phyloP scores from a whole-genome alignment of 2,797 vertebrate genomes.

The Anomalospiza imberbis region DNA sequence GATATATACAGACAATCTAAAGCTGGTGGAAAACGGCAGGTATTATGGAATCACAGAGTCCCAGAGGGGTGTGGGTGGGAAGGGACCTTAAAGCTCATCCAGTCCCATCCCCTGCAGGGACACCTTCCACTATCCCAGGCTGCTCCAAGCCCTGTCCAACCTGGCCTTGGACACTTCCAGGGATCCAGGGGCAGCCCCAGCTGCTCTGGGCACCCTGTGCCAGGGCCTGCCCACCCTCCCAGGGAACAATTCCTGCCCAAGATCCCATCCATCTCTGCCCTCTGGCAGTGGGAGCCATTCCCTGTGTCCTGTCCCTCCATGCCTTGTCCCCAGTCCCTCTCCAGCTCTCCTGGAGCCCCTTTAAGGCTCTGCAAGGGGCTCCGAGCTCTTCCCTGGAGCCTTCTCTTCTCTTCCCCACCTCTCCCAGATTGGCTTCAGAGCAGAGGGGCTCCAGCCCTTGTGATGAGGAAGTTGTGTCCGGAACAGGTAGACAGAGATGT shows the following conservation, averaged over 20 bases:
- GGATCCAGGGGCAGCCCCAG: neutral
- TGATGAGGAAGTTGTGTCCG: neutral
- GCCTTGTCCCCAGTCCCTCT: neutral
- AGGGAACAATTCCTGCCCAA: accelerated
- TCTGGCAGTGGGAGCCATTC: neutral
- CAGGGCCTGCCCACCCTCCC: accelerated
- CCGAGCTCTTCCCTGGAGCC: neutral
- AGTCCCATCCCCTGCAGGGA: accelerated
- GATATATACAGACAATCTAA: neutral
- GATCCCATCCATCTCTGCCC: accelerated
- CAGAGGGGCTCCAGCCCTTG: neutral
- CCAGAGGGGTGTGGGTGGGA: neutral
- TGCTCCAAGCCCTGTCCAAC: neutral
- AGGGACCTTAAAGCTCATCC: neutral
- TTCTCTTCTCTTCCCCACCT: neutral
- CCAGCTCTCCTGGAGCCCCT: neutral
- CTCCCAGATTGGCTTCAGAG: neutral
- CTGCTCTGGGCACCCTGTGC: neutral
- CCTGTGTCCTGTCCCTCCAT: neutral
- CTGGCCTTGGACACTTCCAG: neutral
- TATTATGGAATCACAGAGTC: neutral
- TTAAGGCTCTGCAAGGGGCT: accelerated
- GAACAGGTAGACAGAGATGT: neutral
- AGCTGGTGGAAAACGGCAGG: accelerated
- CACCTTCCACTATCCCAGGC: accelerated